phyloP scores from a whole-genome alignment of 2,113 vertebrate species.

The Psittacus erithacus region DNA sequence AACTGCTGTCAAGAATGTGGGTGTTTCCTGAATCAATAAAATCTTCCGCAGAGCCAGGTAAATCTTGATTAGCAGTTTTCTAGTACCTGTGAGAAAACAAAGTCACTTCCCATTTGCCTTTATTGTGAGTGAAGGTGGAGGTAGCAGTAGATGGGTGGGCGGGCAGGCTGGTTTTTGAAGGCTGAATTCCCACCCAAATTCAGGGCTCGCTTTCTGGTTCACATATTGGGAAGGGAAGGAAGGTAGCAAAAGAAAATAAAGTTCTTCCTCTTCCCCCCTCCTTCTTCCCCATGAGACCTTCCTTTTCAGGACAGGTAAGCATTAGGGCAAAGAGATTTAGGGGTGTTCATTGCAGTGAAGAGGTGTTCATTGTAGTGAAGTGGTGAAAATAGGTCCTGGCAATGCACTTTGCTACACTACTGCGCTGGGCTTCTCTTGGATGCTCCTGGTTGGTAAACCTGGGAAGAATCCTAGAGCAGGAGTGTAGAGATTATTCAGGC shows the following conservation, averaged over 20 bases:
- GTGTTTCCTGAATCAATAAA: constrained; percentile 3
- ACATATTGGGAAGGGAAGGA: not conserved
- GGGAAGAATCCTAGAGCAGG: not conserved
- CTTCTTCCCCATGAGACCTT: not conserved
- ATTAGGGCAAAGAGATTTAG: not conserved
- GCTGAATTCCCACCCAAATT: not conserved
- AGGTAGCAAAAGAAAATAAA: not conserved
- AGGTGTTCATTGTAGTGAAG: not conserved
- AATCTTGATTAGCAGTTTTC: not conserved
- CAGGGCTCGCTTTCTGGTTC: not conserved
- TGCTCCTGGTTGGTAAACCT: not conserved
- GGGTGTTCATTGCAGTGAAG: not conserved
- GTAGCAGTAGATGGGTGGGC: not conserved
- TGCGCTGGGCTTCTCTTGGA: not conserved
- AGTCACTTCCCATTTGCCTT: not conserved
- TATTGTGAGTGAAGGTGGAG: not conserved
- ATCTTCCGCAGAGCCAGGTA: not conserved
- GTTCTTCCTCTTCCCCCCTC: not conserved
- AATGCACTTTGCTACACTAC: not conserved
- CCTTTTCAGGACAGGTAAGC: not conserved
- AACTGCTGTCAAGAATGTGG: not conserved
- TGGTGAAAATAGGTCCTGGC: not conserved
- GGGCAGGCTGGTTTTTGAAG: not conserved
- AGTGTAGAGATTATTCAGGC: not conserved
- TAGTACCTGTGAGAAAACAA: not conserved